phyloP scores from a whole-genome alignment of 2,888 invertebrate species.

The Synergus gifuensis region DNA sequence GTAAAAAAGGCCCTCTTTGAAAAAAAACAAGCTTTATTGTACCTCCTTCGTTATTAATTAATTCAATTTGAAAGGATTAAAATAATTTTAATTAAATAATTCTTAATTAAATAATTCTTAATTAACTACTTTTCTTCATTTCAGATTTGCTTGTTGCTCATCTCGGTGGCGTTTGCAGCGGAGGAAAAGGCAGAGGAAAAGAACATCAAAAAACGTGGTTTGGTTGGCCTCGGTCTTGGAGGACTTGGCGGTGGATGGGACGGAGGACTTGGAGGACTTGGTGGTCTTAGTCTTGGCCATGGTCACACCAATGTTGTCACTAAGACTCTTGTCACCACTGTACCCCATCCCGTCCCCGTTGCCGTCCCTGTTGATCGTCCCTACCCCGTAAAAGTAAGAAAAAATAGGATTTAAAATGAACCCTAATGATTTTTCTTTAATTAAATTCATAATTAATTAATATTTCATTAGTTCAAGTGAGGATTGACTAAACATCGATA shows the following conservation, averaged over 20 bases:
- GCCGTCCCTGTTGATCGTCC: conserved; percentile 79
- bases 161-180: conserved; percentile 73
- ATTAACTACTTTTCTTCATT: not conserved
- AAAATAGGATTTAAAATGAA: conserved; percentile 38
- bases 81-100: no score
- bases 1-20: no score
- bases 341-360: conserved; percentile 65
- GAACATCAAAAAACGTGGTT: conserved; percentile 69
- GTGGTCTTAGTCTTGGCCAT: conserved; percentile 46
- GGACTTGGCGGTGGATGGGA: conserved; percentile 40
- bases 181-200: conserved; percentile 59
- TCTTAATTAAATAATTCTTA: no score
- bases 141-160: conserved; percentile 77
- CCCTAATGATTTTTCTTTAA: not conserved
- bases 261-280: conserved; percentile 41
- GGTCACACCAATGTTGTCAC: conserved; percentile 66
- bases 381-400: conserved; percentile 76
- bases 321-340: conserved; percentile 77
- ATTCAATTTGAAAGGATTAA: not conserved
- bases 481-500: no score
- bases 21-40: no score
- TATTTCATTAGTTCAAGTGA: no score
- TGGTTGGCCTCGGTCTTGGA: conserved; percentile 57
- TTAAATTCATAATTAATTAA: no score
- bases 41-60: no score